These are phyloP conservation scores for Callospermophilus lateralis DNA, from an alignment of 2,113 vertebrate species.

Conservation along the genomic window DNA sequence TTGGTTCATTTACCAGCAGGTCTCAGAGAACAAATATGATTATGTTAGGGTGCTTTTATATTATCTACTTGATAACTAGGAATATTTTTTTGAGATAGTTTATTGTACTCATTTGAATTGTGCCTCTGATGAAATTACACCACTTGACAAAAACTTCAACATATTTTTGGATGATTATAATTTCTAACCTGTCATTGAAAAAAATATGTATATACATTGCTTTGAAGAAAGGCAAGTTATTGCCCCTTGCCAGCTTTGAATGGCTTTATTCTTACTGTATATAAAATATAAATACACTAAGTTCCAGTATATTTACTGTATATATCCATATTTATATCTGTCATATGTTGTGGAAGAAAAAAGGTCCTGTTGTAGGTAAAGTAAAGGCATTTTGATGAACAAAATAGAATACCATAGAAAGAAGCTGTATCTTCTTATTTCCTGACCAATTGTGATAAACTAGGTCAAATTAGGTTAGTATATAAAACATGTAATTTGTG, in stretches of 20 bases:
- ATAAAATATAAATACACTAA: slow-evolving; percentile 59
- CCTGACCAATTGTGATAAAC: slow-evolving; percentile 30
- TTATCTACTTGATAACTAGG: slow-evolving; percentile 30
- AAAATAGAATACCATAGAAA: slow-evolving; percentile 8
- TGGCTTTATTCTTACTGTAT: slow-evolving; percentile 14
- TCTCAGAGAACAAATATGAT: slow-evolving; percentile 13
- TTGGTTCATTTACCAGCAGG: not conserved
- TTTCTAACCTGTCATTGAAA: not conserved
- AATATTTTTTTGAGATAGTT: slow-evolving; percentile 45
- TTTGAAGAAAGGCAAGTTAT: not conserved
- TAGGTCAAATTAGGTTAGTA: not conserved
- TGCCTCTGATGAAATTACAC: not conserved
- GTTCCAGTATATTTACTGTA: not conserved
- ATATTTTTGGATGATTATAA: slow-evolving; percentile 28
- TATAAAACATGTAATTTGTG: slow-evolving; percentile 49
- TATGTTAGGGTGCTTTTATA: not conserved
- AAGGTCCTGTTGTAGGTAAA: not conserved
- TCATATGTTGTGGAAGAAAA: slow-evolving; percentile 38
- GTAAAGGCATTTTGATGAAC: not conserved
- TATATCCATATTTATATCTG: not conserved
- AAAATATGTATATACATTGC: not conserved
- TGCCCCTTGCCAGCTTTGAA: not conserved
- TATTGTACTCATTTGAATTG: not conserved
- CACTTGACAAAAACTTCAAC: not conserved
- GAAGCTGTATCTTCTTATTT: slow-evolving; percentile 36